Conservation (phyloP, 1,140 invertebrate genomes). For the Bursaphelenchus mucronatus region DNA sequence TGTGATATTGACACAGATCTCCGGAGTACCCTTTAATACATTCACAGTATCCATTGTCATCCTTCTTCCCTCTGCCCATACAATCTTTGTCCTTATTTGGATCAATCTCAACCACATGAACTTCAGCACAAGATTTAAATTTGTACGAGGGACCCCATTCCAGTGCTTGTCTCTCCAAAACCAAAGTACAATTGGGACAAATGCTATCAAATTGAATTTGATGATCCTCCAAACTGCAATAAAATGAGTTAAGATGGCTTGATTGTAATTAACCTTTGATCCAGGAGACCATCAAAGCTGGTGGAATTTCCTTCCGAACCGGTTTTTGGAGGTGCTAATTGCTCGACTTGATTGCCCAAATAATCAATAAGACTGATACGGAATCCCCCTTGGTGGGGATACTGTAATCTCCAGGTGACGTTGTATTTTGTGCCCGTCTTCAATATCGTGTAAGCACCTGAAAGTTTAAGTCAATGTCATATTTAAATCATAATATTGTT, state of each 20-base stretch:
- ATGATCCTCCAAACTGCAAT: constrained; percentile 74
- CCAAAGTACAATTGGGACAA: constrained; percentile 81
- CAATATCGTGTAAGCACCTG: constrained; percentile 71
- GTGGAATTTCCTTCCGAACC: not conserved
- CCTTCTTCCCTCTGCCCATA: constrained; percentile 28
- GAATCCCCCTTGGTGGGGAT: constrained; percentile 85
- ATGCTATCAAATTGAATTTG: constrained; percentile 75
- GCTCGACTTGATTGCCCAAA: constrained; percentile 74
- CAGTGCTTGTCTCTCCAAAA: constrained; percentile 77
- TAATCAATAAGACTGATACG: constrained; percentile 76
- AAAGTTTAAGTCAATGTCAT: constrained; percentile 12
- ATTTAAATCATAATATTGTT: constrained; percentile 70
- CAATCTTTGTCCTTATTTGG: constrained; percentile 23
- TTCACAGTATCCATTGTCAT: constrained; percentile 34
- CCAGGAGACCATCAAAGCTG: constrained; percentile 72
- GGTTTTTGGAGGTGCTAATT: constrained; percentile 70
- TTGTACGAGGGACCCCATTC: constrained; percentile 71
- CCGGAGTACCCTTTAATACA: constrained; percentile 47
- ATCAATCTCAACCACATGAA: constrained; percentile 12
- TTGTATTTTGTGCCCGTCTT: constrained; percentile 78
- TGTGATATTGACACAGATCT: constrained; percentile 50
- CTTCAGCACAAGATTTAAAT: constrained; percentile 14
- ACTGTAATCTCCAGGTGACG: constrained; percentile 86
- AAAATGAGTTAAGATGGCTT: constrained; percentile 18
- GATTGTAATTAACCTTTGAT: constrained; percentile 69